A percentile compares a stretch with the other conserved stretches of the same genome.
Conservation (phyloP, 2,888 invertebrate species). For the Drosophila affinis region DNA sequence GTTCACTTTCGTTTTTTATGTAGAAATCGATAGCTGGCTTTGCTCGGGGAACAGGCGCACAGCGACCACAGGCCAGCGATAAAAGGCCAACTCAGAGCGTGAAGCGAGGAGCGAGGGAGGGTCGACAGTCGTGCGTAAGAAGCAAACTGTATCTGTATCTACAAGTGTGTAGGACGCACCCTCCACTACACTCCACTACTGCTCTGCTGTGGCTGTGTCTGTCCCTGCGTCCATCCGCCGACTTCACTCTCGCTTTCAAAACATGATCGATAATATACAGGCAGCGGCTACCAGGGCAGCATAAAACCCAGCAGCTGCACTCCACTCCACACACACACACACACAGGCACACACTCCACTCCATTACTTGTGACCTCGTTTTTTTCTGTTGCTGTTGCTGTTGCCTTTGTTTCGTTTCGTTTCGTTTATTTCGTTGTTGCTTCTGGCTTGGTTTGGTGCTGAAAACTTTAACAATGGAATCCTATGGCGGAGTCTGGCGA, state of each 20-base stretch:
- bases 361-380: conserved; percentile 52
- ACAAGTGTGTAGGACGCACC: conserved; percentile 9
- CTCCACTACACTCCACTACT: not conserved
- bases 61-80: conserved; percentile 33
- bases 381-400: conserved; percentile 41
- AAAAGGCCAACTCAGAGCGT: not conserved
- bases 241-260: conserved; percentile 80
- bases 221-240: conserved; percentile 23
- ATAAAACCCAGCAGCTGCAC: conserved; percentile 48
- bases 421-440: conserved; percentile 36
- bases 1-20: conserved; percentile 80
- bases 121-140: conserved; percentile 19
- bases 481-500: not conserved
- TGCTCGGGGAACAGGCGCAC: conserved; percentile 72
- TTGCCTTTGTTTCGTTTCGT: conserved; percentile 26
- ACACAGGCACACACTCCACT: conserved; percentile 38
- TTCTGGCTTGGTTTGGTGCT: conserved; percentile 37
- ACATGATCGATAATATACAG: conserved; percentile 82
- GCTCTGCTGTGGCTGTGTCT: not conserved
- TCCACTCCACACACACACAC: conserved; percentile 17
- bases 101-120: not conserved
- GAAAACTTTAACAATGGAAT: conserved; percentile 61
- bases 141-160: conserved; percentile 37
- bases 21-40: conserved; percentile 82
- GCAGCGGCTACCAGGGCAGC: conserved; percentile 74